Evolutionary conservation across 2,797 vertebrate species (phyloP).

Genomic region (Nannoperca australis): DNA sequence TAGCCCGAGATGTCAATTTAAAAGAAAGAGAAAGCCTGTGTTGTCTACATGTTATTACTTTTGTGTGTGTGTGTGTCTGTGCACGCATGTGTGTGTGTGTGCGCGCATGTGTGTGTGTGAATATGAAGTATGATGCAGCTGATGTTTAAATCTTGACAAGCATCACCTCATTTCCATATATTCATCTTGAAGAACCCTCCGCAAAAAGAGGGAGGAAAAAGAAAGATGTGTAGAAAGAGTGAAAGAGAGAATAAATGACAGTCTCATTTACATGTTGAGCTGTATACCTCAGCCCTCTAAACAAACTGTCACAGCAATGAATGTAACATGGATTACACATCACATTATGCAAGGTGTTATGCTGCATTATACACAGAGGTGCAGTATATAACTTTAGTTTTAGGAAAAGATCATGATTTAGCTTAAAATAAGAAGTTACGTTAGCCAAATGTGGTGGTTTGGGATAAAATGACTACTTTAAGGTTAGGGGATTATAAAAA

Average conservation of each 20-base stretch:
- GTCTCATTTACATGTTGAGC: slow-evolving; percentile 2
- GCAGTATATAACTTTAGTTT: not conserved
- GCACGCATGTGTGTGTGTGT: not conserved
- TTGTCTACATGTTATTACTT: not conserved
- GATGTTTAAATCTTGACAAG: slow-evolving; percentile 27
- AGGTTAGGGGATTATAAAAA: no score
- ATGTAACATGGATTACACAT: not conserved
- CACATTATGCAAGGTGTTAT: not conserved
- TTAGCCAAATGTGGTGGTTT: no score
- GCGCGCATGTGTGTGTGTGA: not conserved
- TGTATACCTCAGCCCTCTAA: not conserved
- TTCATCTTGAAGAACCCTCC: slow-evolving; percentile 6
- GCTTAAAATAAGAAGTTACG: no score
- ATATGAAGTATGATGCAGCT: not conserved
- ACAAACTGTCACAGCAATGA: not conserved
- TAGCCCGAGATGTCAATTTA: not conserved
- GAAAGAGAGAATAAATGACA: slow-evolving; percentile 8
- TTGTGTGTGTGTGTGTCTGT: not conserved
- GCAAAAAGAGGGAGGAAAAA: not conserved
- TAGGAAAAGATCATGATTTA: no score
- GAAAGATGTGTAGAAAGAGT: not conserved
- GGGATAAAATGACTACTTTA: no score
- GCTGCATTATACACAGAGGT: not conserved
- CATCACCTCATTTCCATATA: slow-evolving; percentile 22
- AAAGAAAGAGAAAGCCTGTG: not conserved